Evolutionary conservation across 1,140 invertebrate genomes (phyloP), one percentile per base, ranked within the genome.

Genomic region (Nephila pilipes): DNA sequence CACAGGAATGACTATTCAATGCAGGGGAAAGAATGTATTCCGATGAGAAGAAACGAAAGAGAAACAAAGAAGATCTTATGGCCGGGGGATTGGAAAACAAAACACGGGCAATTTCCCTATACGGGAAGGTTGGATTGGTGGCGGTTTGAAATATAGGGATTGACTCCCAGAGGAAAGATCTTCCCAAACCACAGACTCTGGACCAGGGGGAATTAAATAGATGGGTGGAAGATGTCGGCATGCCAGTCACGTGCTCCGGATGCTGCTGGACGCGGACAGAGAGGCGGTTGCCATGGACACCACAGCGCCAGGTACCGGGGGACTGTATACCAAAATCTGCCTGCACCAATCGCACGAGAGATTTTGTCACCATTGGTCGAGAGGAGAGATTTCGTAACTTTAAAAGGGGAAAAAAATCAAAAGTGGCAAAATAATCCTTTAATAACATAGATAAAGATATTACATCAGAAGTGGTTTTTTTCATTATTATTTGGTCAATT

Each of bases 201-300:
- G 91, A 60, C 91, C 46, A 29, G 80, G n/a, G 90, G 90, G 90
- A 92, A 92, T 92, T 92, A 92, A 92, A 85, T 92, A 92, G 90
- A 92, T 92, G 90, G 63, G 91, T 46, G 60, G 91, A 83, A 55
- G 75, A 85, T 69, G 90, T 65, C 79, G 83, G 85, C 83, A 93
- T 93, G 83, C 91, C 63, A 63, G 85, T 93, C 91, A 93, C 91
- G 91, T 93, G 91, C 85, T 69, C 16, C 36, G 80, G 90, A 81
- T 92, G 90, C 90, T 91, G 32, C 80, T 16, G 90, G 65, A 85
- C 80, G 80, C 85, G 91, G 91, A 93, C 91, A 93, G 83, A 87
- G 91, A 93, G 91, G 91, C 91, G 91, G 91, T 93, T 87, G 91
- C 81, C 83, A 75, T 79, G 65, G 91, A 12, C 12, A 93, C 65